phyloP scores from a whole-genome alignment of 2,797 vertebrate genomes.

The Myotis planiceps region DNA sequence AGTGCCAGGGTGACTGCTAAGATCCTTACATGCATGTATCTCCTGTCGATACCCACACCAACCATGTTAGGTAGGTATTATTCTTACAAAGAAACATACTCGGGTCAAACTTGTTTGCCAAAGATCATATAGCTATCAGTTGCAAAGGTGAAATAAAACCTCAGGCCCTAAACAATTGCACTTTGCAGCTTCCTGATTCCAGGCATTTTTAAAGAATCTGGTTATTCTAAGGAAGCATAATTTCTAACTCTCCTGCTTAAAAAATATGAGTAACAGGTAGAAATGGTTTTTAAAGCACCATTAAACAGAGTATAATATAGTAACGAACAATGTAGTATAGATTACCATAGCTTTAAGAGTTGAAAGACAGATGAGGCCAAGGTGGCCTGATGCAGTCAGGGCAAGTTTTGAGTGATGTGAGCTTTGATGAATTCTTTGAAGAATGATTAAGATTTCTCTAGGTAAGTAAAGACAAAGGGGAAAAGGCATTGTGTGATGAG shows the following conservation, averaged over 20 bases:
- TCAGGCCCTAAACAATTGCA: slow-evolving; percentile 10
- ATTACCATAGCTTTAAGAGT: neutral
- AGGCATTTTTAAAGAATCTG: neutral
- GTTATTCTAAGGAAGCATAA: neutral
- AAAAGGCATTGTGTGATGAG: neutral
- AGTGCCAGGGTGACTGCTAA: neutral
- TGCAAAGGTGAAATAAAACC: slow-evolving; percentile 14
- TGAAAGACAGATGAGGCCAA: slow-evolving; percentile 26
- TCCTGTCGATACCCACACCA: neutral
- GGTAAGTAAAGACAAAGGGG: neutral
- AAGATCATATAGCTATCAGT: neutral
- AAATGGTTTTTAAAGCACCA: slow-evolving; percentile 18
- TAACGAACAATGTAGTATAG: neutral
- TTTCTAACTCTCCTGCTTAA: neutral
- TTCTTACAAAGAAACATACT: neutral
- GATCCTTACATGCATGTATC: neutral
- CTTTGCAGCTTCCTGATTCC: neutral
- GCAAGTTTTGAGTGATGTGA: neutral
- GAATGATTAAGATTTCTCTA: slow-evolving; percentile 35
- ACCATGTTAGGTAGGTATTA: neutral
- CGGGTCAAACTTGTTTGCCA: neutral
- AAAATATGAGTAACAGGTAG: neutral
- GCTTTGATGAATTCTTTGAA: slow-evolving; percentile 15
- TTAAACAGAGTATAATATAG: slow-evolving; percentile 28
- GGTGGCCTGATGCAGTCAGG: neutral